Conservation (phyloP, 2,797 vertebrate species). For the Brotogeris chrysoptera region DNA sequence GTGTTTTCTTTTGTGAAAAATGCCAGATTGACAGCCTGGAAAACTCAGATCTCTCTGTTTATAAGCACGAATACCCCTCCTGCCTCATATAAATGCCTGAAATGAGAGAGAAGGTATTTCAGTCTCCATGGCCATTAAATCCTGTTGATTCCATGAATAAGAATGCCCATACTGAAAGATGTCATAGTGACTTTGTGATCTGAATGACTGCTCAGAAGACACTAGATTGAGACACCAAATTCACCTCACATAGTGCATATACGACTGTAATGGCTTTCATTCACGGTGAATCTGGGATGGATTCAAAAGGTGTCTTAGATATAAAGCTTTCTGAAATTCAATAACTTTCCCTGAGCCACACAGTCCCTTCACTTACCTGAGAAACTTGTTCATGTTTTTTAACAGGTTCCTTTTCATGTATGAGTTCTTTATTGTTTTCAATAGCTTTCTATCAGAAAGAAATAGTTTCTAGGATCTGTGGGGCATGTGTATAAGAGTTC, state of each 20-base stretch:
- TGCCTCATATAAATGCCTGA: slow-evolving; percentile 53
- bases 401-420: slow-evolving; percentile 39
- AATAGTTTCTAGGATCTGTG: not conserved
- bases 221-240: slow-evolving; percentile 41
- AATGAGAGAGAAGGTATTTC: slow-evolving; percentile 1
- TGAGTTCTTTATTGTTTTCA: slow-evolving; percentile 34
- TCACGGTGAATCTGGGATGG: not conserved
- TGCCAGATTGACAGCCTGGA: slow-evolving; percentile 21
- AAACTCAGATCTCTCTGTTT: slow-evolving; percentile 44
- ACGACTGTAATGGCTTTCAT: slow-evolving; percentile 38
- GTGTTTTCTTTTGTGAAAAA: not conserved
- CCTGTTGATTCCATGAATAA: slow-evolving; percentile 59
- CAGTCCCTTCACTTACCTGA: not conserved
- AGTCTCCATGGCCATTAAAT: slow-evolving; percentile 44
- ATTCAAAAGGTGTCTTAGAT: slow-evolving; percentile 10
- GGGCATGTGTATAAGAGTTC: not conserved
- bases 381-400: slow-evolving; percentile 54
- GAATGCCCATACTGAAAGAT: slow-evolving; percentile 18
- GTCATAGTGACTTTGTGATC: slow-evolving; percentile 47
- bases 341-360: slow-evolving; percentile 31
- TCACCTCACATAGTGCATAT: slow-evolving; percentile 24
- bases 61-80: slow-evolving; percentile 28
- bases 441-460: not conserved
- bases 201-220: slow-evolving; percentile 35
- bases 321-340: slow-evolving; percentile 58